Base-by-base conservation (phyloP, 2,888 invertebrate genomes). In the Rhyacophila evoluta region DNA sequence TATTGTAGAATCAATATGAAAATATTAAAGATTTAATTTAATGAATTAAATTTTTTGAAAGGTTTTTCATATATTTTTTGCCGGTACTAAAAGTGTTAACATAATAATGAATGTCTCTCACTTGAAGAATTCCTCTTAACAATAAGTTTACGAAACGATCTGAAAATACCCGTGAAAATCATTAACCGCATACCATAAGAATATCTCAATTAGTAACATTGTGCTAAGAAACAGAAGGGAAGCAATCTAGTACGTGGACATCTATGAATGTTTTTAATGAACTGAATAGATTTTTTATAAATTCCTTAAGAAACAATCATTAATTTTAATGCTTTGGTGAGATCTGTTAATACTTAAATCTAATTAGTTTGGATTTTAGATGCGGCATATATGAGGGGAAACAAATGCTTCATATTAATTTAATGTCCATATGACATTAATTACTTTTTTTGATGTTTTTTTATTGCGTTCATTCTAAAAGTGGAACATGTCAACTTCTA, bases 181-280 rank as follows among this genome's bases (percentile, higher is more conserved):
- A 55, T 55, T 55, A 55, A 55, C 55, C 55, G 55, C 55, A 55
- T 55, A 55, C 55, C 55, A 25, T 19, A 8, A 8, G 10, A 55
- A 55, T 55, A 55, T 55, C 55, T 55, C 55, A 55, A 55, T 55
- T 55, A 55, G 55, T 55, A 55, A 55, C 19, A 55, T 55, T 55
- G 55, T 55, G 10, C 55, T 55, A 10, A 10, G 10, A 19, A 55
- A 55, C 19, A 4, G 55, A 55, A 55, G 55, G 55, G 55, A 55
- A 55, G 55, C 25, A 25, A 55, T 55, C 55, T 55, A 55, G 55
- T 55, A 55, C 19, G 55, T 25, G 25, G 55, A 55, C 55, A 55
- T 55, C 55, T 55, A 12, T 55, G 55, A 55, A 55, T 55, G 55
- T 55, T 55, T 55, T 55, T 55, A 55, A 55, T 55, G 55, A 55